Evolutionary conservation across 2,797 vertebrate species (phyloP), one percentile per base, ranked within the genome.

Genomic region (Dromococcyx pavoninus): DNA sequence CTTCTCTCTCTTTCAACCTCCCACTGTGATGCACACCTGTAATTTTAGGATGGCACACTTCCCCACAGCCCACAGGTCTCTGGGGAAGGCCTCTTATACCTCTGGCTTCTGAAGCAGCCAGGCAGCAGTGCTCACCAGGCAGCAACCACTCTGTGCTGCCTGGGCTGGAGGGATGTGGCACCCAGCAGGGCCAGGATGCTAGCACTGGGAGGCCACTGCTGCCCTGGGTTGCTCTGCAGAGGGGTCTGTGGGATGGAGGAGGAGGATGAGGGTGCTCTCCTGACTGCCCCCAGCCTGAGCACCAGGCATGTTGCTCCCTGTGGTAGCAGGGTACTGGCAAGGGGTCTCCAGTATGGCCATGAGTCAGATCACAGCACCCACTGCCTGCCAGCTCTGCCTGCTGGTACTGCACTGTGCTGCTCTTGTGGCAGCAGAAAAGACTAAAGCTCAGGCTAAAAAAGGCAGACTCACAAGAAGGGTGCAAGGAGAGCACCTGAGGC

Each of bases 201-300:
- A n/a, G n/a, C n/a, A n/a, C n/a, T n/a, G n/a, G n/a, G n/a, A n/a
- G n/a, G n/a, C n/a, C n/a, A n/a, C n/a, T n/a, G n/a, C n/a, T n/a
- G n/a, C n/a, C n/a, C n/a, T 0, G 0, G 16, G 37, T 3, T 50
- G 44, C 17, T 33, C 30, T 46, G 17, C 2, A 1, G 46, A 60
- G 33, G 15, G 27, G 16, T 51, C 48, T 32, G 56, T 46, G 39
- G 44, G 44, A 70, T 8, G 17, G 39, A n/a, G n/a, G n/a, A n/a
- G n/a, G n/a, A 53, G 48, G 22, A 66, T 19, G n/a, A 54, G 17
- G 33, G 73, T 30, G n/a, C 25, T 53, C 30, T 53, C 37, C 50
- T 22, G 30, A 25, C 23, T 28, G 53, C 16, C 12, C 37, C 58
- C 11, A 30, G 37, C 27, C 30, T 0, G 0, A 81, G 76, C 35